Evolutionary conservation across 2,888 invertebrate species (phyloP).

Genomic region (Cyaniris semiargus): DNA sequence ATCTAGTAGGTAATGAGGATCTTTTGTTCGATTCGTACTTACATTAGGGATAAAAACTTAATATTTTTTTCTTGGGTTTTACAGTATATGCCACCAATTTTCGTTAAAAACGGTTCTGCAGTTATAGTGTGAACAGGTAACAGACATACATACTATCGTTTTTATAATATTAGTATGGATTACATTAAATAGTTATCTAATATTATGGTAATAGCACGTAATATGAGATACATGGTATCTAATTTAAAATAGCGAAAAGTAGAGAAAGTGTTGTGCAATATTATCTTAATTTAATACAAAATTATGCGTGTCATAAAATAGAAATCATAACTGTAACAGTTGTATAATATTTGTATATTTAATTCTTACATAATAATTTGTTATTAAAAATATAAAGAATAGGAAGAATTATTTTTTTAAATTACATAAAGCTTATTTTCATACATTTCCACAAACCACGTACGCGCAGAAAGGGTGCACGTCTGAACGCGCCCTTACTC

Average conservation of each 20-base stretch:
- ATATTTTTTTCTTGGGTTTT: too few species aligned
- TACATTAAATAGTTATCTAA: background rate
- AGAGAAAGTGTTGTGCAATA: conserved; percentile 22
- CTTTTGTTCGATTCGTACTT: too few species aligned
- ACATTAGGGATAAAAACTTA: too few species aligned
- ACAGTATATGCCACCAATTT: too few species aligned
- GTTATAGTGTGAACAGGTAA: too few species aligned
- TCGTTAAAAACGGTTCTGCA: too few species aligned
- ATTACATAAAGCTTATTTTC: too few species aligned
- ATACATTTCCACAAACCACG: too few species aligned
- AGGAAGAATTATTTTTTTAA: too few species aligned
- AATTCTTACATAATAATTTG: background rate
- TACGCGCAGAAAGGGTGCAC: too few species aligned
- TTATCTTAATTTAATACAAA: conserved; percentile 16
- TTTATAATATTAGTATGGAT: background rate
- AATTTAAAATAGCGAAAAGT: background rate
- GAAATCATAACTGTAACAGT: background rate
- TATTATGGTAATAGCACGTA: background rate
- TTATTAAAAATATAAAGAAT: background rate
- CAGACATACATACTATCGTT: too few species aligned
- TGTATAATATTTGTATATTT: conserved; percentile 1
- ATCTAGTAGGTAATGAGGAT: too few species aligned
- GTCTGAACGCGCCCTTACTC: background rate
- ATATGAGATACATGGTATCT: background rate
- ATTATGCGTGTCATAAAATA: background rate